These are phyloP conservation scores for Hyalella azteca DNA, from an alignment of 2,888 invertebrate species.

Conservation along the genomic window DNA sequence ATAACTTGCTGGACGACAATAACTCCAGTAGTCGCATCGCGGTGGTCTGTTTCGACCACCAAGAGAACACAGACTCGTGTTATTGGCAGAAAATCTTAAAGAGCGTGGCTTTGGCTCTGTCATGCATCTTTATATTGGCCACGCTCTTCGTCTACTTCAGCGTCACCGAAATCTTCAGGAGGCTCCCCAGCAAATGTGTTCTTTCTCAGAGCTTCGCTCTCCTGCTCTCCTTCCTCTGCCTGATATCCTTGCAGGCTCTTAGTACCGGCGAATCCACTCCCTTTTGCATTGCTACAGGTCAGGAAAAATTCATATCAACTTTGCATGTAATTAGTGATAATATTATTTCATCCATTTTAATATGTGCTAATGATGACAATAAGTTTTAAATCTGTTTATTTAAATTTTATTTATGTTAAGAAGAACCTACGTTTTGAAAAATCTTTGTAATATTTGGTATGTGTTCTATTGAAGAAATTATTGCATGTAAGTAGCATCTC, in stretches of 20 bases:
- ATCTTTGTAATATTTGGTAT: too few relatives aligned
- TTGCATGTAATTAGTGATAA: too few relatives aligned
- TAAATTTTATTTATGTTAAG: too few relatives aligned
- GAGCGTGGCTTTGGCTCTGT: neutral
- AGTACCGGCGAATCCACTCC: neutral
- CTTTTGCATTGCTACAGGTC: neutral
- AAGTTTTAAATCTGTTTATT: too few relatives aligned
- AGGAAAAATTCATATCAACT: neutral
- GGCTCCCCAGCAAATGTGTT: conserved; percentile 33
- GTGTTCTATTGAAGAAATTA: too few relatives aligned
- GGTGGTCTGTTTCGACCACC: neutral
- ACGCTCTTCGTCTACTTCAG: conserved; percentile 31
- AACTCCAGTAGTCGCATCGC: neutral
- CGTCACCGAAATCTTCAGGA: conserved; percentile 13
- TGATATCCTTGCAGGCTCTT: neutral
- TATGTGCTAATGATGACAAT: too few relatives aligned
- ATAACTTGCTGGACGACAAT: neutral
- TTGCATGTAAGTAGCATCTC: too few relatives aligned
- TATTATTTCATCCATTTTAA: too few relatives aligned
- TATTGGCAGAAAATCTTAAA: neutral
- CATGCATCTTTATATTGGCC: conserved; percentile 1
- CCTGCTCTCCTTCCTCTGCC: conserved; percentile 15
- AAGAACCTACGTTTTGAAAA: too few relatives aligned
- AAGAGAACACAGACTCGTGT: neutral
- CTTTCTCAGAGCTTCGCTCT: conserved; percentile 14